These are phyloP conservation scores for Caenorhabditis tropicalis DNA, from an alignment of 1,140 invertebrate genomes.

Conservation along the genomic window DNA sequence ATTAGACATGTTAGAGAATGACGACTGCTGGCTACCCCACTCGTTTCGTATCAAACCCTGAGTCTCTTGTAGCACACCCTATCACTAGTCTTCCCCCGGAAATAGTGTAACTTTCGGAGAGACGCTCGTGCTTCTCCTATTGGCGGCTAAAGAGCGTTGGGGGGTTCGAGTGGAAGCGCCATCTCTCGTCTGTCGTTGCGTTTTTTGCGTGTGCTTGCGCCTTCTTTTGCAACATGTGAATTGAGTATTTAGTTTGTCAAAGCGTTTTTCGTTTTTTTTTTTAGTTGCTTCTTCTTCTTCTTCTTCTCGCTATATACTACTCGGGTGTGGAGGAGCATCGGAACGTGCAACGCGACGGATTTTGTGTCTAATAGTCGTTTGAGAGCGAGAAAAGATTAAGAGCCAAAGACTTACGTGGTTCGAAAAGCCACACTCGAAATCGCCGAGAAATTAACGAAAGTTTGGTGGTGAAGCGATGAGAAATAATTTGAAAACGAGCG, in stretches of 20 bases:
- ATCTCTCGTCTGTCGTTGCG: neutral
- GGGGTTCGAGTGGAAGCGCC: constrained; percentile 28
- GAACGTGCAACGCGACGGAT: constrained; percentile 36
- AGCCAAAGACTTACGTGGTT: neutral
- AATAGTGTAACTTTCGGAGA: constrained; percentile 3
- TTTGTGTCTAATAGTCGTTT: neutral
- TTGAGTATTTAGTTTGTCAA: constrained; percentile 41
- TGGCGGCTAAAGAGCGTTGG: constrained; percentile 14
- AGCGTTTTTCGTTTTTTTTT: constrained; percentile 22
- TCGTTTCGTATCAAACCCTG: neutral
- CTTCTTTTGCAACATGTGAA: constrained; percentile 39
- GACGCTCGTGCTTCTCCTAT: neutral
- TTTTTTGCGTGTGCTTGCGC: constrained; percentile 32
- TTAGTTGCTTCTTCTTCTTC: neutral
- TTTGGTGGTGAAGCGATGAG: no score
- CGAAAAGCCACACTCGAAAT: no score
- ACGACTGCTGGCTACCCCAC: neutral
- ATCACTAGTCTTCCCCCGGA: neutral
- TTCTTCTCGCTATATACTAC: neutral
- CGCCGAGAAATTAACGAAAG: neutral
- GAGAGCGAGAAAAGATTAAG: neutral
- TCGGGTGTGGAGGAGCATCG: neutral
- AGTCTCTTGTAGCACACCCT: neutral
- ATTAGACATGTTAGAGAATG: neutral
- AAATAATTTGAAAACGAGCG: no score